A percentile compares a stretch with the other conserved stretches of the same genome.
Conservation (phyloP, 2,888 invertebrate genomes). For the Brachyptera putata region DNA sequence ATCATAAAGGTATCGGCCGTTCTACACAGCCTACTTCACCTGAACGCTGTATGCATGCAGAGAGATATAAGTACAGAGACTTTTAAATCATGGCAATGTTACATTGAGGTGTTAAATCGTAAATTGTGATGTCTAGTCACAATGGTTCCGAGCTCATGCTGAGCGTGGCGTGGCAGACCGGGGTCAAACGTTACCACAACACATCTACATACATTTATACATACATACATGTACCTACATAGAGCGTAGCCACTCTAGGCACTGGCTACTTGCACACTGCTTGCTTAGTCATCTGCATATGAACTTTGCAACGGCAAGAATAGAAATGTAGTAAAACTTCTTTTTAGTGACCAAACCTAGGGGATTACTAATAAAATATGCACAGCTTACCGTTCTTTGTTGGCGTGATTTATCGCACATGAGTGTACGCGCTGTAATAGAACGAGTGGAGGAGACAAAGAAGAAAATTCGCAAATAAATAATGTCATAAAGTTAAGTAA, state of each 20-base stretch:
- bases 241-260: background rate
- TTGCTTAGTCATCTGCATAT: background rate
- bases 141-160: conserved; percentile 4
- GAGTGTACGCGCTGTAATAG: background rate
- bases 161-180: background rate
- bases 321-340: background rate
- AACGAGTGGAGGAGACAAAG: background rate
- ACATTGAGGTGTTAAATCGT: conserved; percentile 13
- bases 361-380: conserved; percentile 11
- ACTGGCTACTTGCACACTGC: background rate
- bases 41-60: too few relatives aligned
- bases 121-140: background rate
- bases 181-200: background rate
- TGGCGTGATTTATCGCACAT: background rate
- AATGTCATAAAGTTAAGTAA: background rate
- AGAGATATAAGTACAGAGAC: too few relatives aligned
- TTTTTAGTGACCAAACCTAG: conserved; percentile 2
- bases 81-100: too few relatives aligned
- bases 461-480: background rate
- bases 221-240: background rate
- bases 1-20: too few relatives aligned
- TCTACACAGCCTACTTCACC: too few relatives aligned
- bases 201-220: background rate
- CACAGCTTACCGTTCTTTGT: background rate
- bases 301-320: conserved; percentile 7